Percentiles rank a stretch among this genome's conserved stretches.
phyloP scores from a whole-genome alignment of 2,888 invertebrate species.

The Melieria crassipennis region DNA sequence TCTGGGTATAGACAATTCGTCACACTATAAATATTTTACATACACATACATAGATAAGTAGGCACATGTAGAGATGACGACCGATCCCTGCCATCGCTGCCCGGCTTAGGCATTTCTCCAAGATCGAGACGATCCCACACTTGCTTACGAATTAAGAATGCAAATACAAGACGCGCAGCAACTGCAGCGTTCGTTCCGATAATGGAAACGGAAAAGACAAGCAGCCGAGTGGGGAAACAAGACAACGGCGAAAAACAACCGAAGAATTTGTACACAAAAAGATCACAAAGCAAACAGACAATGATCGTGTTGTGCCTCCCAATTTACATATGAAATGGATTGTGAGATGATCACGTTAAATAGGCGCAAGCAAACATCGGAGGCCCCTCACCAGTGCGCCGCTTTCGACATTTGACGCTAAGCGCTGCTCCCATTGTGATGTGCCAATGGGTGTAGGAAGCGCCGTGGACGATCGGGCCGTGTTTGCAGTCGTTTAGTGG shows the following conservation, averaged over 20 bases:
- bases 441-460: conserved; percentile 3
- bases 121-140: conserved; percentile 21
- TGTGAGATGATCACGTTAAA: conserved; percentile 40
- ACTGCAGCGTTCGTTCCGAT: neutral
- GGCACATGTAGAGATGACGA: no score
- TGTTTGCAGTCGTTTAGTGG: conserved; percentile 59
- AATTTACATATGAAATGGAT: conserved; percentile 54
- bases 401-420: conserved; percentile 26
- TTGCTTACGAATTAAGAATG: conserved; percentile 22
- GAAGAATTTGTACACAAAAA: conserved; percentile 16
- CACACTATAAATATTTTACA: no score
- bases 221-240: conserved; percentile 17
- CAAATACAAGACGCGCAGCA: conserved; percentile 10
- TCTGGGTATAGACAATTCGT: no score
- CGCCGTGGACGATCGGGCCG: conserved; percentile 4
- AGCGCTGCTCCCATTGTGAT: conserved; percentile 42
- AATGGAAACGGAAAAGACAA: conserved; percentile 8
- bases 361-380: conserved; percentile 6
- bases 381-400: conserved; percentile 6
- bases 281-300: conserved; percentile 22
- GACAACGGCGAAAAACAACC: conserved; percentile 2
- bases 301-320: conserved; percentile 53
- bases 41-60: no score
- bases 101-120: neutral
- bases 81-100: no score